Percentiles rank a stretch among this genome's conserved stretches.
Conservation (phyloP, 2,797 vertebrate genomes). For the Peromyscus aztecus region DNA sequence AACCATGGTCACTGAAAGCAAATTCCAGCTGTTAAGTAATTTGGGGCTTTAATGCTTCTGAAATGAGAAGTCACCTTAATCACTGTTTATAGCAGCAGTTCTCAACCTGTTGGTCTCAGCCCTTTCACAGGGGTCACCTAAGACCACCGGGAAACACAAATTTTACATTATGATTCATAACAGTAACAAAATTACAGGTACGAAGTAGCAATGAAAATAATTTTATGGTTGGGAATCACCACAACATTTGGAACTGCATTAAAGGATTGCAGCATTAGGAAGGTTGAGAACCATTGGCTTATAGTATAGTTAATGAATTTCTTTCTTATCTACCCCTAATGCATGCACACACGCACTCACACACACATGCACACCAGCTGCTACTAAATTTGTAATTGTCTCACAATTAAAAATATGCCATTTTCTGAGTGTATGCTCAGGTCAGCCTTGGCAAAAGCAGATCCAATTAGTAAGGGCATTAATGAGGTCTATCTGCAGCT, state of each 20-base stretch:
- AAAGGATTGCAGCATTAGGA: neutral
- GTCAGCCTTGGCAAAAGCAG: slow-evolving; percentile 17
- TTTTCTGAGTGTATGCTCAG: slow-evolving; percentile 39
- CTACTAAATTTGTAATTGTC: slow-evolving; percentile 45
- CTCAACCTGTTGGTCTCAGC: neutral
- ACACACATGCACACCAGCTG: neutral
- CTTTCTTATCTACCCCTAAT: neutral
- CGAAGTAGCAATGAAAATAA: neutral
- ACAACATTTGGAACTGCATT: too few relatives aligned
- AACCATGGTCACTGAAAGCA: neutral
- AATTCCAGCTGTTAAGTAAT: neutral
- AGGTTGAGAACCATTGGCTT: neutral
- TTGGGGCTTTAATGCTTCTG: slow-evolving; percentile 6
- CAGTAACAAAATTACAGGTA: neutral
- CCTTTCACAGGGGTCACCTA: too few relatives aligned
- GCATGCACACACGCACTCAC: neutral
- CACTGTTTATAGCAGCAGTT: neutral
- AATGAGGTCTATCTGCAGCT: slow-evolving; percentile 70
- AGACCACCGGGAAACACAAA: neutral
- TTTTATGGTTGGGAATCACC: neutral
- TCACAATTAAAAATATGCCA: neutral
- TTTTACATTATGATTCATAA: neutral
- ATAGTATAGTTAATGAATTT: neutral
- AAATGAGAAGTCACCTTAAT: slow-evolving; percentile 24
- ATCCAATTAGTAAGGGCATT: slow-evolving; percentile 67